A percentile compares a stretch with the other conserved stretches of the same genome.
phyloP scores from a whole-genome alignment of 1,140 invertebrate genomes.

The Lethocerus indicus region DNA sequence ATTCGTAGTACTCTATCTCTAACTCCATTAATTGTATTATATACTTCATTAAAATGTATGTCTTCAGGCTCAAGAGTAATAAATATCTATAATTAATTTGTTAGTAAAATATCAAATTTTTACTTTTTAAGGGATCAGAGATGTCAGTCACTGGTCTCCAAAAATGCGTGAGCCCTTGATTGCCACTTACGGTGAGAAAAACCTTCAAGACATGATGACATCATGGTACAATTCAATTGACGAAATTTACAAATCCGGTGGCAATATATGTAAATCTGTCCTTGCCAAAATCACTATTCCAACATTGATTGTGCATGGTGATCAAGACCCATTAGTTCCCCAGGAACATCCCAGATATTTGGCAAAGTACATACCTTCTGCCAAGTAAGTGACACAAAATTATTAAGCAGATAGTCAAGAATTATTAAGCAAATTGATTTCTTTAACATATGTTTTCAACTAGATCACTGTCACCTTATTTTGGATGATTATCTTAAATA shows the following conservation, averaged over 20 bases:
- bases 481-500: no score
- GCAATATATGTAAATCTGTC: conserved; percentile 50
- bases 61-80: neutral
- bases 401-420: no score
- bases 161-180: conserved; percentile 34
- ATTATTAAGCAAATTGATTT: no score
- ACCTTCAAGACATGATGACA: neutral
- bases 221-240: neutral
- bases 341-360: conserved; percentile 53
- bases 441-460: no score
- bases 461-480: no score
- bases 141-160: conserved; percentile 63
- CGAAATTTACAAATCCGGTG: conserved; percentile 19
- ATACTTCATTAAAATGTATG: neutral
- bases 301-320: conserved; percentile 65
- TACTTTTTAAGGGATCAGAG: conserved; percentile 28
- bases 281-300: conserved; percentile 47
- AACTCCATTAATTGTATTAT: neutral
- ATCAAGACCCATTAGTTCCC: conserved; percentile 61
- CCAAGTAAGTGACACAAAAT: neutral
- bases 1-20: neutral
- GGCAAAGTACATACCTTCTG: conserved; percentile 37
- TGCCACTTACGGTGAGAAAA: conserved; percentile 17
- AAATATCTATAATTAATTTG: neutral
- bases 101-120: neutral